These are phyloP conservation scores for Lichenostomus cassidix DNA, from an alignment of 2,113 vertebrate species.

Conservation along the genomic window DNA sequence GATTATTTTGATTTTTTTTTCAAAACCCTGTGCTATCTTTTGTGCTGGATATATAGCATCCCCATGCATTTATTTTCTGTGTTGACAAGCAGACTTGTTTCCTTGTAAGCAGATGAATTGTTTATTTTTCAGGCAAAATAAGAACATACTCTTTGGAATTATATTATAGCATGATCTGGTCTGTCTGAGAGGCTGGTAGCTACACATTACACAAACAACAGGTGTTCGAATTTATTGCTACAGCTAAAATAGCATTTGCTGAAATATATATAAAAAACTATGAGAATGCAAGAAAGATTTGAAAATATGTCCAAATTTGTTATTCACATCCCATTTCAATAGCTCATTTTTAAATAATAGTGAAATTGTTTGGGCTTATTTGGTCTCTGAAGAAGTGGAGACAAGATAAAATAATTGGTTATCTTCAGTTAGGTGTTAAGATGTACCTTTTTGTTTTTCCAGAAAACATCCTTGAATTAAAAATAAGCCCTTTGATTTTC, in stretches of 20 bases:
- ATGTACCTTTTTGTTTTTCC: neutral
- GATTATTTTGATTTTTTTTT: neutral
- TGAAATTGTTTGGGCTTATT: neutral
- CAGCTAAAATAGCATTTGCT: neutral
- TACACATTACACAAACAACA: neutral
- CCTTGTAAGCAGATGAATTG: neutral
- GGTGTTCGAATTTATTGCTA: neutral
- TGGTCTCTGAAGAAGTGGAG: neutral
- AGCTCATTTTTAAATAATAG: neutral
- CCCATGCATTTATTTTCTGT: neutral
- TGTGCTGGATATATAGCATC: neutral
- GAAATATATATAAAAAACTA: neutral
- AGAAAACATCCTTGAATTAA: neutral
- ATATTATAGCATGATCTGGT: neutral
- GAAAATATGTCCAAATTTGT: neutral
- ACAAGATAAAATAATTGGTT: neutral
- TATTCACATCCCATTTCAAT: neutral
- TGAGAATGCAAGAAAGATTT: neutral
- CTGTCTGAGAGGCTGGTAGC: neutral
- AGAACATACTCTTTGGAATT: neutral
- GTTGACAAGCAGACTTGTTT: neutral
- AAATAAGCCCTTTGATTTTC: neutral
- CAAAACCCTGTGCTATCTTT: neutral
- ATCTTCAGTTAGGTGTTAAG: neutral
- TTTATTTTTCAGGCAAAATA: constrained; percentile 4